Conservation (phyloP, 37 sponge, comb jelly and placozoan genomes). For the Aplysina aerophoba region DNA sequence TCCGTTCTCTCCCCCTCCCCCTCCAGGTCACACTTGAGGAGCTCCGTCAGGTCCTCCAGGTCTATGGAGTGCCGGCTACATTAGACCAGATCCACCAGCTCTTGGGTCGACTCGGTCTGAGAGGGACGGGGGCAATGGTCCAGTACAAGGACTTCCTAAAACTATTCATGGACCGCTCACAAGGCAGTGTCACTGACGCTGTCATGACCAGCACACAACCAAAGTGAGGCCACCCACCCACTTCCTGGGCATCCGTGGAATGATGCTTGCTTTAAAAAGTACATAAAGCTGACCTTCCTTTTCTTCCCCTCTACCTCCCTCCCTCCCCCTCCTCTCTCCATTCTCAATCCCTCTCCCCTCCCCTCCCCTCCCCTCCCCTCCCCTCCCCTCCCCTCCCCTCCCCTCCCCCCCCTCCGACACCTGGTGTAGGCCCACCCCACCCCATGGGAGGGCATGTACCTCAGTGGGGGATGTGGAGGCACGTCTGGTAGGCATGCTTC, state of each 20-base stretch:
- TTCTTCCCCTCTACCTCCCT: no score
- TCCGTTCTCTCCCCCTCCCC: no score
- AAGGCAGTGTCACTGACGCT: constrained; percentile 24
- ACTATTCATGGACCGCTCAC: constrained; percentile 17
- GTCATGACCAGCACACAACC: not conserved
- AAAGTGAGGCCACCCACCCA: no score
- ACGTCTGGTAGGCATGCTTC: constrained; percentile 37
- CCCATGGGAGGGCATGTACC: constrained; percentile 35
- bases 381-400: no score
- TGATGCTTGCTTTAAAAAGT: no score
- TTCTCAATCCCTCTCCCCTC: no score
- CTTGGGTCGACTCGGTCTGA: constrained; percentile 13
- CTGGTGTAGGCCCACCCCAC: not conserved
- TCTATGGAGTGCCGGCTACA: constrained; percentile 21
- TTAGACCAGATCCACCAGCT: constrained; percentile 27
- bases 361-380: no score
- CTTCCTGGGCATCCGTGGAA: no score
- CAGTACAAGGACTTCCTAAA: constrained; percentile 31
- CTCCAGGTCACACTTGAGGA: constrained; percentile 44
- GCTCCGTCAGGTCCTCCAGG: constrained; percentile 14
- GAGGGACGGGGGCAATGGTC: not conserved
- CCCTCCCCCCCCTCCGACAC: not conserved
- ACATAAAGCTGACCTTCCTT: no score
- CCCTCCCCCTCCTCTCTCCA: no score
- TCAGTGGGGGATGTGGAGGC: constrained; percentile 50